Evolutionary conservation across 2,888 invertebrate species (phyloP).

Genomic region (Tuta absoluta): DNA sequence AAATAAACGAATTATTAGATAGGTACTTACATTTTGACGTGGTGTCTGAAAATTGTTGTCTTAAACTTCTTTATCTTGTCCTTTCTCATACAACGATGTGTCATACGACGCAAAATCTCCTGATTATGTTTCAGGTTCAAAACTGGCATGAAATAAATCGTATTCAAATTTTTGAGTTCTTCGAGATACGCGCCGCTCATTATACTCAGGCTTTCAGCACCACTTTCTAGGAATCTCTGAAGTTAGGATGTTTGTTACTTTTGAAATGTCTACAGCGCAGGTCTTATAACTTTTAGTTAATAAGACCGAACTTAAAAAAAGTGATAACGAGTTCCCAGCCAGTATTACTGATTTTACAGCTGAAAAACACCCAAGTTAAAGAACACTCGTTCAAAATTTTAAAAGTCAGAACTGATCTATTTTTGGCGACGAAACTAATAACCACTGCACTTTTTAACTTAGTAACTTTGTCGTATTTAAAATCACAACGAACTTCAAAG

Average conservation of each 20-base stretch:
- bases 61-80: constrained; percentile 68
- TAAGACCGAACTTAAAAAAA: constrained; percentile 53
- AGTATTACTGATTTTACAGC: constrained; percentile 15
- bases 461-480: not conserved
- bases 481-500: not conserved
- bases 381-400: not conserved
- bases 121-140: constrained; percentile 48
- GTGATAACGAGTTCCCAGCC: constrained; percentile 34
- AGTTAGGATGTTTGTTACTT: not conserved
- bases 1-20: too few species aligned
- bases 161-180: constrained; percentile 51
- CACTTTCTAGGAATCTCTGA: not conserved
- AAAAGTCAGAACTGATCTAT: not conserved
- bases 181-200: constrained; percentile 64
- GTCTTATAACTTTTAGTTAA: constrained; percentile 55
- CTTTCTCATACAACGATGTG: constrained; percentile 59
- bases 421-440: not conserved
- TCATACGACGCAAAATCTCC: constrained; percentile 54
- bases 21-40: constrained; percentile 68
- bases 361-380: not conserved
- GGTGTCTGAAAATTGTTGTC: constrained; percentile 59
- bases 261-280: constrained; percentile 40
- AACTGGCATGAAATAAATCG: constrained; percentile 47
- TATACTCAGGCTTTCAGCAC: constrained; percentile 32
- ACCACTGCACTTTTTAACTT: not conserved